phyloP scores from a whole-genome alignment of 2,888 invertebrate species.

The Frankliniella intonsa region DNA sequence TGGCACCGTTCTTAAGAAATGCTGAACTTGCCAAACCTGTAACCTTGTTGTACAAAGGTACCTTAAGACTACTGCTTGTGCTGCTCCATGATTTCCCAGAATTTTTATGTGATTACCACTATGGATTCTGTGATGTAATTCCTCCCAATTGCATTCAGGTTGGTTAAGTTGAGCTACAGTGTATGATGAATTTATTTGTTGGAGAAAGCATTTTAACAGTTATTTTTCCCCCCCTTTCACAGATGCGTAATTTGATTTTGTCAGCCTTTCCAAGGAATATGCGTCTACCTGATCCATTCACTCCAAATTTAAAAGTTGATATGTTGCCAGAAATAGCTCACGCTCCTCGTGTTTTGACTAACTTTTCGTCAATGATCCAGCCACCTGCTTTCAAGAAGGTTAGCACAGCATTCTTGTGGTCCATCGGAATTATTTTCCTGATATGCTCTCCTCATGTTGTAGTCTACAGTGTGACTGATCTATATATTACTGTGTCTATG shows the following conservation, averaged over 20 bases:
- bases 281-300: conserved; percentile 98
- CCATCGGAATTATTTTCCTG: not conserved
- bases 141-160: conserved; percentile 95
- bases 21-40: conserved; percentile 94
- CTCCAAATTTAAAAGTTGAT: conserved; percentile 92
- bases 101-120: conserved; percentile 98
- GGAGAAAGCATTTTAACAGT: not conserved
- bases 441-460: not conserved
- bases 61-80: conserved; percentile 87
- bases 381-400: conserved; percentile 82
- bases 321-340: conserved; percentile 82
- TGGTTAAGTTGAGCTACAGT: not conserved
- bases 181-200: conserved; percentile 6
- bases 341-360: conserved; percentile 84
- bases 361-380: conserved; percentile 81
- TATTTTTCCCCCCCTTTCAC: conserved; percentile 34
- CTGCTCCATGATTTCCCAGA: conserved; percentile 98
- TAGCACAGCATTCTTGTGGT: conserved; percentile 22
- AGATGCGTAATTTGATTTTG: conserved; percentile 95
- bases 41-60: conserved; percentile 91
- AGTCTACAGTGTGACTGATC: not conserved
- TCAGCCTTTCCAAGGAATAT: conserved; percentile 98
- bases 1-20: conserved; percentile 94
- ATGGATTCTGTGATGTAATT: conserved; percentile 98
- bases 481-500: not conserved